Evolutionary conservation across 2,797 vertebrate genomes (phyloP), one percentile per base, ranked within the genome.

Genomic region (Manis javanica): DNA sequence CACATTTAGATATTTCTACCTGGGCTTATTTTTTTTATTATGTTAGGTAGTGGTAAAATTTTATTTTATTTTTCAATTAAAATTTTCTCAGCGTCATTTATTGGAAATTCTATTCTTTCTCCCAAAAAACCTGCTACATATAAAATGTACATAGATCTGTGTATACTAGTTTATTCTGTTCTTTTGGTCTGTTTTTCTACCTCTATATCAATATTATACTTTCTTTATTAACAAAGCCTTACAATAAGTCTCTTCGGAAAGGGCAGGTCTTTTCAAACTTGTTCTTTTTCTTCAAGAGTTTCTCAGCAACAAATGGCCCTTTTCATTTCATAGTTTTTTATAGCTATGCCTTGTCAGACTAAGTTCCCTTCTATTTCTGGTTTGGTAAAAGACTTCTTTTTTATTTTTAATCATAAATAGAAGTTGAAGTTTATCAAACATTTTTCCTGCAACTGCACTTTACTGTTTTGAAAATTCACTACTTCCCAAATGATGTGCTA

Each of bases 321-420:
- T 85, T 51, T 31, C 42, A 83, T 79, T 74, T 85, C 29, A 29
- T 59, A 59, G 34, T 68, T 90, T 92, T 92, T 79, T 75, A 90
- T 61, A 87, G 49, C 53, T 83, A 4, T 85, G 0, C 39, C 92
- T 95, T 94, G 46, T 66, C 29, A 63, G 53, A 69, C 61, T 88
- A 83, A 92, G 51, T 78, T 95, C 18, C 16, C 71, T 16, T 96
- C 51, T 79, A 78, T 90, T 95, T 55, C 39, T 51, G 26, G 64
- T 79, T 64, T 96, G 31, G 59, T 81, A 91, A 90, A 34, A 61
- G 1, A 59, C 11, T 87, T 95, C 8, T 39, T 64, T 83, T 85
- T 64, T 63, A 64, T 37, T 21, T 75, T 66, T 66, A 82, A 55
- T 53, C 24, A 61, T 64, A 68, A 86, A 78, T 64, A 69, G 57